Base-by-base conservation (phyloP, 2,113 vertebrate species). In the Limanda limanda region DNA sequence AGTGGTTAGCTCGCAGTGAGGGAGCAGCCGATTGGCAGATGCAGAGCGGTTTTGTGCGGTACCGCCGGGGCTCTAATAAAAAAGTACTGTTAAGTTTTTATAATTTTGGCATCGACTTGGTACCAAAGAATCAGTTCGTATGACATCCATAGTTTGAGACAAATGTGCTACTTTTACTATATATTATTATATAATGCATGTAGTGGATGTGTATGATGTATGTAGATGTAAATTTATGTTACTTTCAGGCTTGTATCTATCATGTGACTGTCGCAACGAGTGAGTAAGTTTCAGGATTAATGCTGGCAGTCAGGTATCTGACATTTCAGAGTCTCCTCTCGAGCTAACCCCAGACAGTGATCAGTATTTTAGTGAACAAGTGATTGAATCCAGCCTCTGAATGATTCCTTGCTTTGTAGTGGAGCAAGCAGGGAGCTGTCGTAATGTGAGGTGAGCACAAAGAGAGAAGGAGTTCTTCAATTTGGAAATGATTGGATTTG, bases 401-500 rank as follows among this genome's bases (percentile, higher is more conserved):
- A 15, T 15, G 48, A 37, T 15, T 21, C 18, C 2, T 25, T 59
- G 57, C 21, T 56, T 9, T 56, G 55, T n/a, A 60, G 3, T 2
- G 56, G 17, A 60, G 56, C 51, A 21, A 48, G 56, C 9, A 24
- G 23, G 9, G 47, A 13, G 1, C 4, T 74, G 40, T 59, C 17
- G 14, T 20, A 63, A 25, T 23, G 25, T 42, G 48, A 51, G 18
- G 9, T 40, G n/a, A 60, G 54, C 52, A 55, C 24, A 40, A 35
- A 5, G 23, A 23, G 48, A 77, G 51, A 40, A 20, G 12, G 51
- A 52, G 59, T 52, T 27, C 12, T 48, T 63, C 37, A 52, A 35
- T 69, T 58, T 51, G 5, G 27, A 62, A 56, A 25, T 58, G 13
- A 75, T 2, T 23, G 60, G 27, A 58, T 55, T 63, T 31, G 45